Percentiles rank a stretch among this genome's conserved stretches.
Conservation (phyloP, 2,113 vertebrate genomes). For the Conger conger region DNA sequence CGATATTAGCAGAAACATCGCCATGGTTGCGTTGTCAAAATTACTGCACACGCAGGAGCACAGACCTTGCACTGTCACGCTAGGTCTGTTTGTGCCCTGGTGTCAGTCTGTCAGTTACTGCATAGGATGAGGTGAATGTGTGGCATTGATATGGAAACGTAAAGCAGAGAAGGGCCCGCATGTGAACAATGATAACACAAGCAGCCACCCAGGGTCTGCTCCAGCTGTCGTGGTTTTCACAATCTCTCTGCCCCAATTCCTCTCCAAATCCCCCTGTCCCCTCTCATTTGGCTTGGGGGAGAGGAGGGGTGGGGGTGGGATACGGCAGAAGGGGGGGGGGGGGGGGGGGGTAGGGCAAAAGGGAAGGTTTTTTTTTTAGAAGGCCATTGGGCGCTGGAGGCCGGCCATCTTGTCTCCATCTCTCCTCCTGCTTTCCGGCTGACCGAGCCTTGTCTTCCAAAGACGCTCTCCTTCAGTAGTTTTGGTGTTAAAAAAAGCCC, state of each 20-base stretch:
- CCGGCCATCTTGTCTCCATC: conserved; percentile 46
- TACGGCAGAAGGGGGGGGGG: conserved; percentile 18
- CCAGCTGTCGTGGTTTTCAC: conserved; percentile 52
- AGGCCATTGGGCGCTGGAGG: conserved; percentile 35
- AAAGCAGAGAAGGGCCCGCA: conserved; percentile 39
- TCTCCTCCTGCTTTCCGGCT: conserved; percentile 39
- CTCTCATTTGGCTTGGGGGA: conserved; percentile 42
- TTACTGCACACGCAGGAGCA: not conserved
- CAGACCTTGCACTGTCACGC: not conserved
- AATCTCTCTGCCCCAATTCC: conserved; percentile 57
- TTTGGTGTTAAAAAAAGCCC: not conserved
- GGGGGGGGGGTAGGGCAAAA: conserved; percentile 28
- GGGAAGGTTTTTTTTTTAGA: conserved; percentile 22
- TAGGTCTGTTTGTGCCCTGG: not conserved
- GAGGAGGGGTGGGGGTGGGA: conserved; percentile 2
- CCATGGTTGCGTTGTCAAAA: not conserved
- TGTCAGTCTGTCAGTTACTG: not conserved
- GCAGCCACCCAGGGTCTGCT: conserved; percentile 45
- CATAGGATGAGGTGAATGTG: not conserved
- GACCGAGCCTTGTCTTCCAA: conserved; percentile 31
- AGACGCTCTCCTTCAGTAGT: conserved; percentile 29
- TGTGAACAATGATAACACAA: conserved; percentile 42
- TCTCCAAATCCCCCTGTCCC: conserved; percentile 45
- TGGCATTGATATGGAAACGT: conserved; percentile 19
- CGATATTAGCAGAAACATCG: not conserved